These are phyloP conservation scores for Drosophila ezoana DNA, from an alignment of 2,888 invertebrate genomes.

Conservation along the genomic window DNA sequence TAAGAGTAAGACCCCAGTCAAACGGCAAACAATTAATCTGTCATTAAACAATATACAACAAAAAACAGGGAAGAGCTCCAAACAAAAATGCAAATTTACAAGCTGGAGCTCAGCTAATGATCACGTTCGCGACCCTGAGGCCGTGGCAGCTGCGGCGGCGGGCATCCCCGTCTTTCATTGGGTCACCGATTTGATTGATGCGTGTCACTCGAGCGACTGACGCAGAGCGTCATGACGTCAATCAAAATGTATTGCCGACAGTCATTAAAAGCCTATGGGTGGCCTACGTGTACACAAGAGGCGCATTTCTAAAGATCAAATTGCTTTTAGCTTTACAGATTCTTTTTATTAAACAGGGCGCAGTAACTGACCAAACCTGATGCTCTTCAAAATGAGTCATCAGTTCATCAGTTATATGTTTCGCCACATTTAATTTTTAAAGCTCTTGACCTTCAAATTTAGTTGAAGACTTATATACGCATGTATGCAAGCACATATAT, in stretches of 20 bases:
- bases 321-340: not conserved
- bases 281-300: not conserved
- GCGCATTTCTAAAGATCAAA: not conserved
- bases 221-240: constrained; percentile 15
- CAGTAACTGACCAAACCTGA: not conserved
- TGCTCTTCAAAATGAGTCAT: not conserved
- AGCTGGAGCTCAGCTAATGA: constrained; percentile 30
- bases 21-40: constrained; percentile 54
- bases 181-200: constrained; percentile 43
- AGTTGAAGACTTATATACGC: constrained; percentile 1
- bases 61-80: constrained; percentile 25
- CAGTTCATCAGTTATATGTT: not conserved
- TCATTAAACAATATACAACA: constrained; percentile 21
- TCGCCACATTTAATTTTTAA: not conserved
- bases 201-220: constrained; percentile 34
- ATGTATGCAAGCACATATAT: not conserved
- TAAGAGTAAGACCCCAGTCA: constrained; percentile 4
- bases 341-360: not conserved
- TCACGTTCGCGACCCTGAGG: constrained; percentile 28
- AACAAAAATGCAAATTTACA: constrained; percentile 19
- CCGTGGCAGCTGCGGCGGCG: not conserved
- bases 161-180: constrained; percentile 12
- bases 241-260: constrained; percentile 1
- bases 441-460: constrained; percentile 26
- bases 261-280: constrained; percentile 4